Evolutionary conservation across 2,888 invertebrate genomes (phyloP), one percentile per base, ranked within the genome.

Genomic region (Eulithis testata): DNA sequence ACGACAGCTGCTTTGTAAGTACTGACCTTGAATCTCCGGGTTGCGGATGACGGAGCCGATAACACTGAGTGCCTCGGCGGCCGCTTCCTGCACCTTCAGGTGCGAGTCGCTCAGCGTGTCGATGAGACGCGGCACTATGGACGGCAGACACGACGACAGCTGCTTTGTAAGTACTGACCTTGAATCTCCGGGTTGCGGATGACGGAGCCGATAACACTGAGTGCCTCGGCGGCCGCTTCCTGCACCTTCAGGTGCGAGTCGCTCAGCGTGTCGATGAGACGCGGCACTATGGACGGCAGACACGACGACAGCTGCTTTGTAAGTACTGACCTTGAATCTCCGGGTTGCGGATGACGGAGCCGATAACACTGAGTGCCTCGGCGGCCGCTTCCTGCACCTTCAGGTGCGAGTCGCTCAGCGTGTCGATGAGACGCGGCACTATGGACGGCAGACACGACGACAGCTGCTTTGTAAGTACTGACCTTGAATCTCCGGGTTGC

Each of bases 141-240:
- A 98, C 2, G 99, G 99, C 76, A 99, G 94, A 87, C 99, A 99
- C 0, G 99, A 98, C 4, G 99, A 99, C 70, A 99, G 93, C 89
- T 99, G 99, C 87, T 99, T 99, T 0, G 99, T n/a, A 21, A 21
- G 21, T 21, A 21, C 21, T 49, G 76, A 95, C 95, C 95, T 94
- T 98, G 98, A 80, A 99, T 99, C 94, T 99, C 99, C 0, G 99
- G 99, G 94, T 99, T 99, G 75, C 98, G 95, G 73, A 99, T 99
- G 71, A 99, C 99, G 49, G 98, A 98, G 53, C 99, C 99, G 83
- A 99, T 99, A 77, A 99, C 97, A 85, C 96, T 96, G 31, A 99
- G 94, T 43, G 99, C 99, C 87, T 98, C 98, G 0, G 97, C 98
- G 11, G 98, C 99, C n/a, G 99, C 98, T 84, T 97, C 97, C 91